These are phyloP conservation scores for Trichacis sp. DNA, from an alignment of 2,888 invertebrate genomes.

Conservation along the genomic window DNA sequence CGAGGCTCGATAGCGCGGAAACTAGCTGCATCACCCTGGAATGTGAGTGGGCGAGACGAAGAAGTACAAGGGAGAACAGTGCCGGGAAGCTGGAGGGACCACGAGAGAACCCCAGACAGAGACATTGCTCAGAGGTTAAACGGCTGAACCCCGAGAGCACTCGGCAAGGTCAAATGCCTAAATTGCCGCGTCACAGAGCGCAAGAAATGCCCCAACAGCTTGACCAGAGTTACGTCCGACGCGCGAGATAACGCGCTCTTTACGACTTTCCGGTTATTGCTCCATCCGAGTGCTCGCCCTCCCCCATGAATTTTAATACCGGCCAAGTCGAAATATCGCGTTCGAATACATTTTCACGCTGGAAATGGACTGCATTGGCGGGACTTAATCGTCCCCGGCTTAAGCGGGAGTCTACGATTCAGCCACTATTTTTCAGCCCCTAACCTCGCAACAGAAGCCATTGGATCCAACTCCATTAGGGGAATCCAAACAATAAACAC, in stretches of 20 bases:
- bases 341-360: neutral
- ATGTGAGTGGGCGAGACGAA: slow-evolving; percentile 40
- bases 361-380: neutral
- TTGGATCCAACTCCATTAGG: neutral
- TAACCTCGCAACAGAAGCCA: neutral
- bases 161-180: slow-evolving; percentile 63
- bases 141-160: slow-evolving; percentile 57
- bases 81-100: slow-evolving; percentile 28
- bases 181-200: slow-evolving; percentile 65
- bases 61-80: slow-evolving; percentile 30
- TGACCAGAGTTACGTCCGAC: neutral
- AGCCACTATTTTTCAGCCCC: neutral
- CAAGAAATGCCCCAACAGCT: slow-evolving; percentile 42
- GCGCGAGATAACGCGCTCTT: neutral
- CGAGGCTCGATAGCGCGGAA: slow-evolving; percentile 38
- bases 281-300: neutral
- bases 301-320: neutral
- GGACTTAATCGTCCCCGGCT: neutral
- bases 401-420: neutral
- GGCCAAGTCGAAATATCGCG: neutral
- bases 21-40: slow-evolving; percentile 39
- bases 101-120: slow-evolving; percentile 50
- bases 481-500: neutral
- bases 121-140: slow-evolving; percentile 65
- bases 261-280: slow-evolving; percentile 3